Base-by-base conservation (phyloP, 2,888 invertebrate species). In the Spodoptera exigua region DNA sequence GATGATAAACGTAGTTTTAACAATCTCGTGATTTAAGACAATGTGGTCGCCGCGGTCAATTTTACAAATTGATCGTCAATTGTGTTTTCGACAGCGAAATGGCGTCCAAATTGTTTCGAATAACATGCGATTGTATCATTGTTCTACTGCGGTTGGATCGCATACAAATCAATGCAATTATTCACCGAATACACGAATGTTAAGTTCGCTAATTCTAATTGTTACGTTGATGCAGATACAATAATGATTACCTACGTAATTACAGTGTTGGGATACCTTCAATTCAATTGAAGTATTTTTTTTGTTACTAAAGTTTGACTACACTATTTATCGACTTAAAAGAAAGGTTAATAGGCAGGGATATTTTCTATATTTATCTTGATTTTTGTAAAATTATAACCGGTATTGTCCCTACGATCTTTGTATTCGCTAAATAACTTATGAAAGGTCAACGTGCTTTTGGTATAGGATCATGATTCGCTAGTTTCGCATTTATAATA, bases 101-200 rank as follows among this genome's bases (percentile, higher is more conserved):
- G 63, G 70, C 78, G 65, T 68, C 74, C 74, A 80, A 84, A 86
- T 82, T 80, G 81, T 81, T 82, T 79, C 80, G 68, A 82, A 82
- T 78, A 79, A 80, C 81, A 82, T 76, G 61, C 70, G 73, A 76
- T 88, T 86, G 83, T 85, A 80, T 82, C 79, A 85, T 76, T 74
- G 70, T 64, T 76, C 72, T 75, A 80, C 81, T 83, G 81, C 81
- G 75, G 73, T 78, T 70, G 76, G 72, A 76, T 77, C 73, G 63
- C 74, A 66, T 67, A 77, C 78, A 81, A 85, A 86, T 86, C 85
- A 87, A 86, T 84, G 78, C 76, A 84, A 84, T 84, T 80, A 83
- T 81, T 68, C 58, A 37, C 64, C 63, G 70, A 76, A 64, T 59
- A 76, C 78, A 9, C 27, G 27, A 27, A 27, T 27, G 9, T 27